Conservation (phyloP, 2,888 invertebrate species). For the Aproaerema taeniolella region DNA sequence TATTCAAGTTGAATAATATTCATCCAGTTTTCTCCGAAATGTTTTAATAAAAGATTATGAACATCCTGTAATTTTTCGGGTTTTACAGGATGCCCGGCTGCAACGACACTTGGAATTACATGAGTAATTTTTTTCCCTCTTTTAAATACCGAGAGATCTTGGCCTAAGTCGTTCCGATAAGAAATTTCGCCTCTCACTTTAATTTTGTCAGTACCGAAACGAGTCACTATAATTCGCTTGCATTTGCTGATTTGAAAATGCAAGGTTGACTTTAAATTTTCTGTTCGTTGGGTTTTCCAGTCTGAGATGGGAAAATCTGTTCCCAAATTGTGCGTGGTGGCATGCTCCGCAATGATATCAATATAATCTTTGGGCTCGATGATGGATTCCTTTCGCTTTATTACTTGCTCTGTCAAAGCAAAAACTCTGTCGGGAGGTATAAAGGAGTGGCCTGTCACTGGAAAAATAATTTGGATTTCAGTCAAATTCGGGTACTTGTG, state of each 20-base stretch:
- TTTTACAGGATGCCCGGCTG: background rate
- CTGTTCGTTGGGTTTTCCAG: background rate
- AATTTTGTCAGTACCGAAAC: background rate
- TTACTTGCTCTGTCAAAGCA: background rate
- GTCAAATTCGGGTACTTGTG: no score
- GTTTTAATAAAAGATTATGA: background rate
- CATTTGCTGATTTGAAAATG: background rate
- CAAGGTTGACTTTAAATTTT: background rate
- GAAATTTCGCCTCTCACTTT: background rate
- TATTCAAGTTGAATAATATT: background rate
- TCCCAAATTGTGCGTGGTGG: background rate
- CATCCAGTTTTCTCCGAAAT: background rate
- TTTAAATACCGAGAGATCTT: background rate
- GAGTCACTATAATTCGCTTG: background rate
- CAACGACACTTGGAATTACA: background rate
- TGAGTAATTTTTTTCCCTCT: background rate
- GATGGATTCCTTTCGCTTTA: background rate
- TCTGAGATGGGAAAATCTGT: background rate
- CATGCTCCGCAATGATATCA: background rate
- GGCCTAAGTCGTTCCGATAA: background rate
- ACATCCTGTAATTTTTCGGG: background rate
- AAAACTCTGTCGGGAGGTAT: no score
- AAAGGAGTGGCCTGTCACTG: no score
- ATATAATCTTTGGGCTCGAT: background rate
- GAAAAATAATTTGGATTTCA: no score